Evolutionary conservation across 2,797 vertebrate genomes (phyloP).

Genomic region (Bradypodion ventrale): DNA sequence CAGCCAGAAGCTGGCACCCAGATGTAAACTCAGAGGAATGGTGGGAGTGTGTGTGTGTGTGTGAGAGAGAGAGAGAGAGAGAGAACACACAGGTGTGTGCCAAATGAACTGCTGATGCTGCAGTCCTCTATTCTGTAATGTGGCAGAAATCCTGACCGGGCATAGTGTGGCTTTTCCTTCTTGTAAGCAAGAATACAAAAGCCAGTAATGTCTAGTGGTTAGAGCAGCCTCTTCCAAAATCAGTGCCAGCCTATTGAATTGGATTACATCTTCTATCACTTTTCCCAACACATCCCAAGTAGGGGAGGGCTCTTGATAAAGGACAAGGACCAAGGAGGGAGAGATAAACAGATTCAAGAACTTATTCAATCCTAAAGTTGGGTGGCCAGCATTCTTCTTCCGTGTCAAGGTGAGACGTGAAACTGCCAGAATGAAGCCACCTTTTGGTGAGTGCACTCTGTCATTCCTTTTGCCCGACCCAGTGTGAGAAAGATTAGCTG

Average conservation of each 20-base stretch:
- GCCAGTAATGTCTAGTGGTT: background rate
- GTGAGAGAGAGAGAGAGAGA: background rate
- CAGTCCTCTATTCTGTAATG: background rate
- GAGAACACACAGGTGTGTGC: too few species aligned
- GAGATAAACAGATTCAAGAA: background rate
- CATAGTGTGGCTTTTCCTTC: background rate
- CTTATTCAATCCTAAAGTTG: background rate
- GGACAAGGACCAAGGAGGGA: background rate
- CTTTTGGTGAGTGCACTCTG: too few species aligned
- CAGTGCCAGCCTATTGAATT: background rate
- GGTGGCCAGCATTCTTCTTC: background rate
- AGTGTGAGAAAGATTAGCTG: too few species aligned
- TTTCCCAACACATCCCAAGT: background rate
- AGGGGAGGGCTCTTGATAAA: background rate
- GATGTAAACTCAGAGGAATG: slow-evolving; percentile 4
- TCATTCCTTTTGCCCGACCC: too few species aligned
- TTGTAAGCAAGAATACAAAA: background rate
- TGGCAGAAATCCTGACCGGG: background rate
- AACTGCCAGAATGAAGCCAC: too few species aligned
- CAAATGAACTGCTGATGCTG: background rate
- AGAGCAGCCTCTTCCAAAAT: background rate
- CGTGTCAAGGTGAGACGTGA: too few species aligned
- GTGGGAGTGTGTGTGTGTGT: background rate
- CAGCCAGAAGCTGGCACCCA: background rate
- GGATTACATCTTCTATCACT: background rate